Percentiles rank a stretch among this genome's conserved stretches.
Conservation (phyloP, 2,113 vertebrate genomes). For the Plecotus auritus region DNA sequence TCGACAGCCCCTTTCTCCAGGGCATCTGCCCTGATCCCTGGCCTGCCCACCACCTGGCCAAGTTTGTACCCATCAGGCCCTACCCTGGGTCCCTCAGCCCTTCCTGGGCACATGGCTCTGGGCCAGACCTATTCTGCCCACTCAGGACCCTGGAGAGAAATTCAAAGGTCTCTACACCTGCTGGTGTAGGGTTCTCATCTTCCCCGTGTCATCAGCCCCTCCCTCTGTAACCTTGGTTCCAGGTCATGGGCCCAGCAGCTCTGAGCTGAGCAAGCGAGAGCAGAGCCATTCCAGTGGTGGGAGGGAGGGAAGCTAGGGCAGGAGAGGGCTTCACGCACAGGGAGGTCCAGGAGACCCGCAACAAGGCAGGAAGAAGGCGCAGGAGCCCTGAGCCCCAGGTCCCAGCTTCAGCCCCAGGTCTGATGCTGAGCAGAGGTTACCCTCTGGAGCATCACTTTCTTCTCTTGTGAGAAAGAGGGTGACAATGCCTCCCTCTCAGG, state of each 20-base stretch:
- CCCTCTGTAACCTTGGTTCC: neutral
- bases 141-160: neutral
- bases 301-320: neutral
- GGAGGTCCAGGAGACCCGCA: neutral
- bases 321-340: neutral
- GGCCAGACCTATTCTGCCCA: neutral
- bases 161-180: neutral
- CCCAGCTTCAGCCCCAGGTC: neutral
- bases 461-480: neutral
- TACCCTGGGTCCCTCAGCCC: neutral
- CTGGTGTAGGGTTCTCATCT: neutral
- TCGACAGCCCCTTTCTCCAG: neutral
- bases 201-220: neutral
- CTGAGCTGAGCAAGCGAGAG: neutral
- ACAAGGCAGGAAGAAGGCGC: neutral
- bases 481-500: neutral
- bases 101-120: neutral
- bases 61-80: neutral
- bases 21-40: neutral
- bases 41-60: neutral
- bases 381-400: fast-evolving
- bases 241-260: neutral
- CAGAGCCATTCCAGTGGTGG: neutral
- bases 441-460: neutral
- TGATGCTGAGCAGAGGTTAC: no score